Base-by-base conservation (phyloP, 1,140 invertebrate genomes). In the Wiebesia pumilae region DNA sequence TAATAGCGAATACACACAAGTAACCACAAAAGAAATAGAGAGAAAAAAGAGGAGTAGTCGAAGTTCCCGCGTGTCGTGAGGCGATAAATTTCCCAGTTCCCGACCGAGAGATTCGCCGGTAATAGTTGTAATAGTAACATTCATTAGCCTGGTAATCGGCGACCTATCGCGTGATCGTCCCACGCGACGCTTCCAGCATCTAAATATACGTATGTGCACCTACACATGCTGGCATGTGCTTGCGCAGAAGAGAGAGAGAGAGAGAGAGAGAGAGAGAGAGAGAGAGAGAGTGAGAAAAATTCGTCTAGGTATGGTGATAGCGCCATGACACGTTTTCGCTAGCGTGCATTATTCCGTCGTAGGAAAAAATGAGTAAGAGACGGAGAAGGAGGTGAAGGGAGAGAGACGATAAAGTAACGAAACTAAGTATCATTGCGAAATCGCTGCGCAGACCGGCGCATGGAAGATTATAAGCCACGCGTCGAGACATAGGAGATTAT, bases 351-450 rank as follows among this genome's bases (percentile, higher is more conserved):
- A 90, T 90, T 89, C 89, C 85, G 84, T 85, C 88, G 83, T 88
- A 88, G 83, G 83, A 71, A 35, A 54, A 38, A 43, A 12, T 7
- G 47, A 40, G 6, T 58, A 24, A 4, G 69, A 24, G 35, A 14
- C 0, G 16, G 69, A 71, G 69, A 14, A 7, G 33, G 30, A 33
- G 65, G 30, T 30, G 80, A 77, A 40, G 30, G 85, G 35, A 71
- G 73, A 85, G 84, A 87, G 77, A 73, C 89, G 89, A 90, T 90
- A 90, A 90, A 90, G 88, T 89, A 89, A 89, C 89, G 80, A 90
- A 90, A 90, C 89, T 89, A 88, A 90, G 90, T 89, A 89, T 88
- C 82, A 89, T 90, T 90, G 88, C 88, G 84, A 90, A 89, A 90
- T 87, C 86, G 81, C 79, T 43, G 65, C 47, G 88, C n/a, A n/a